Evolutionary conservation across 92 coral and sea anemone species (phyloP).

Genomic region (Montipora capitata): DNA sequence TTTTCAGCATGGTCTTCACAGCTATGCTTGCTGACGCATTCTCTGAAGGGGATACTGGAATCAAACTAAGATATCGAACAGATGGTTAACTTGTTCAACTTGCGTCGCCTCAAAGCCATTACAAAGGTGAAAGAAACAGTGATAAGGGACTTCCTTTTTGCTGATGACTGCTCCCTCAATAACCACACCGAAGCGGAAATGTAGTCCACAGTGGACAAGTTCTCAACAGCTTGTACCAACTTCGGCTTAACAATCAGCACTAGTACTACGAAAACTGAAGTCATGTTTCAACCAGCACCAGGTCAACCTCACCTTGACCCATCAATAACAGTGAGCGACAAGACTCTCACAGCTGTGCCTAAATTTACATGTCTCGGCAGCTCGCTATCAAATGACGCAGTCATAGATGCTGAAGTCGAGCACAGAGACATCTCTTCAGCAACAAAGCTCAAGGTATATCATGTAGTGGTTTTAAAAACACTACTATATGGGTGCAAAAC

Average conservation of each 20-base stretch:
- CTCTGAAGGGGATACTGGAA: conserved; percentile 8
- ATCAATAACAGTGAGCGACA: too few relatives aligned
- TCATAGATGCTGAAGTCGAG: too few relatives aligned
- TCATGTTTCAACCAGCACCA: too few relatives aligned
- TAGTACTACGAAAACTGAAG: background rate
- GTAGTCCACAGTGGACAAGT: background rate
- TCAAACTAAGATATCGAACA: background rate
- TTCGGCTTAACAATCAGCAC: background rate
- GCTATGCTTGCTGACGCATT: conserved; percentile 48
- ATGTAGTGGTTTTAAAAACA: too few relatives aligned
- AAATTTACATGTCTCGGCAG: too few relatives aligned
- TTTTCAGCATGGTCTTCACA: conserved; percentile 44
- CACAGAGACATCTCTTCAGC: too few relatives aligned
- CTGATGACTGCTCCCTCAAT: background rate
- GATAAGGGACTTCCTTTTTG: background rate
- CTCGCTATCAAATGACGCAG: too few relatives aligned
- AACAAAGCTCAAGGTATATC: too few relatives aligned
- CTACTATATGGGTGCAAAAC: too few relatives aligned
- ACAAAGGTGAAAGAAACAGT: background rate
- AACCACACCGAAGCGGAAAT: too few relatives aligned
- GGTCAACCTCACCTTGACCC: too few relatives aligned
- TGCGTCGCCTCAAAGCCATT: background rate
- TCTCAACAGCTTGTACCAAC: background rate
- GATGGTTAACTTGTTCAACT: background rate
- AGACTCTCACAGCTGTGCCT: too few relatives aligned